Evolutionary conservation across 2,888 invertebrate genomes (phyloP).

Genomic region (Lasioglossum leucozonium): DNA sequence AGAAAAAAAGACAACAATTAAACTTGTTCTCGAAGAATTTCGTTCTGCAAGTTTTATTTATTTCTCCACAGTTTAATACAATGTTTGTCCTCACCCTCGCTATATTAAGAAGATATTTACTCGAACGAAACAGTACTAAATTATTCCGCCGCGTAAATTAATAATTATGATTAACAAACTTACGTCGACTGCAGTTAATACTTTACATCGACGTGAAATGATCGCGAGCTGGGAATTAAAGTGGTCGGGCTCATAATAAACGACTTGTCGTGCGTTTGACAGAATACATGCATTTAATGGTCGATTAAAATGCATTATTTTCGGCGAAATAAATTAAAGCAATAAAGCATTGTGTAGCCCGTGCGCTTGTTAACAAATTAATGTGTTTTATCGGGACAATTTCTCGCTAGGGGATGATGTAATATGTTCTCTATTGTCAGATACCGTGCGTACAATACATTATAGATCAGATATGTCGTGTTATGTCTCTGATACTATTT

Average conservation of each 20-base stretch:
- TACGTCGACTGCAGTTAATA: background rate
- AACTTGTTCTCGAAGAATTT: no score
- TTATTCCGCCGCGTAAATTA: background rate
- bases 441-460: background rate
- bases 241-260: background rate
- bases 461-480: background rate
- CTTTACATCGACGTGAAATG: background rate
- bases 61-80: background rate
- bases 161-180: background rate
- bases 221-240: background rate
- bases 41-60: no score
- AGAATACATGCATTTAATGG: conserved; percentile 31
- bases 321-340: conserved; percentile 32
- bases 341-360: conserved; percentile 7
- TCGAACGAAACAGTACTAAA: background rate
- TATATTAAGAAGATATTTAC: background rate
- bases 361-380: conserved; percentile 33
- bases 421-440: conserved; percentile 19
- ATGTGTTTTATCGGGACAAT: conserved; percentile 21
- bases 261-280: conserved; percentile 25
- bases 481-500: background rate
- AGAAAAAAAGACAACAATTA: no score
- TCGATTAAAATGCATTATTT: conserved; percentile 42
- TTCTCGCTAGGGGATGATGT: background rate
- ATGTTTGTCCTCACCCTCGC: no score